Evolutionary conservation across 2,888 invertebrate species (phyloP).

Genomic region (Lepidochitona cinerea): DNA sequence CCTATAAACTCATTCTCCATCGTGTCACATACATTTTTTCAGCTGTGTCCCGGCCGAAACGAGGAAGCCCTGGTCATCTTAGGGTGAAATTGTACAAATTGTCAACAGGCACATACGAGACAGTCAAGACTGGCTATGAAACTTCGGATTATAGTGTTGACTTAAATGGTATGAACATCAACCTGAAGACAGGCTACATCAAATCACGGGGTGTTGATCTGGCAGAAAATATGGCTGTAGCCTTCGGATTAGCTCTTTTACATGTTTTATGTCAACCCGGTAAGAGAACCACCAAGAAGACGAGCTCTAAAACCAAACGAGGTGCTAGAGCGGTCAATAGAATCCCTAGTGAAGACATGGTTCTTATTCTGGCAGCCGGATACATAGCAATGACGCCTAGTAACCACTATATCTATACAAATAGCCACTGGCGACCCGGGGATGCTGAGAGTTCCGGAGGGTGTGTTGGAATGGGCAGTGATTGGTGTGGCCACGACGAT

Average conservation of each 20-base stretch:
- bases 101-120: constrained; percentile 34
- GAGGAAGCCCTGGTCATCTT: constrained; percentile 64
- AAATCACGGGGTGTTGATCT: constrained; percentile 50
- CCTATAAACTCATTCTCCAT: no score
- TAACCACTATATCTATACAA: constrained; percentile 59
- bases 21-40: no score
- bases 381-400: constrained; percentile 67
- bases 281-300: constrained; percentile 47
- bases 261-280: constrained; percentile 74
- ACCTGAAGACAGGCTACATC: constrained; percentile 56
- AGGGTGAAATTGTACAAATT: constrained; percentile 55
- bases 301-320: constrained; percentile 10
- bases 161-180: constrained; percentile 46
- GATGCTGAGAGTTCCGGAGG: constrained; percentile 28
- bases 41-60: constrained; percentile 56
- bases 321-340: constrained; percentile 41
- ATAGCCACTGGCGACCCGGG: constrained; percentile 49
- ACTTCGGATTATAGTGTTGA: constrained; percentile 42
- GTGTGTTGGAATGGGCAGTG: not conserved
- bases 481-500: not conserved
- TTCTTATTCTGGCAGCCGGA: constrained; percentile 71
- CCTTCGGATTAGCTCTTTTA: constrained; percentile 72
- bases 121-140: constrained; percentile 41
- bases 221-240: constrained; percentile 72
- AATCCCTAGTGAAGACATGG: constrained; percentile 59